phyloP scores from a whole-genome alignment of 2,888 invertebrate species.

The Chalcosyrphus nemorum region DNA sequence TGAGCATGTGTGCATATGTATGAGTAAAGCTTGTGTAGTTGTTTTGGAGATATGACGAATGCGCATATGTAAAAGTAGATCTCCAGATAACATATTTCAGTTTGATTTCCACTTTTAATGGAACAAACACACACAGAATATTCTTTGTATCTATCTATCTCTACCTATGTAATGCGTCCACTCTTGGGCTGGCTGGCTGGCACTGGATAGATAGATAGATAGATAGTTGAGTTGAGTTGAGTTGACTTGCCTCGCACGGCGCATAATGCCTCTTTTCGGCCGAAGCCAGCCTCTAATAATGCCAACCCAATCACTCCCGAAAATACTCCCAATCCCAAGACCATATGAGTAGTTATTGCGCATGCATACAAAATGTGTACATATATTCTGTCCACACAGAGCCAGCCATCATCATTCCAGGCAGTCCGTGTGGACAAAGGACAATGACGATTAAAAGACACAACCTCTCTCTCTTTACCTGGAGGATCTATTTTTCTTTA shows the following conservation, averaged over 20 bases:
- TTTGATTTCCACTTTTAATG: constrained; percentile 64
- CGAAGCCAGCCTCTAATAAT: constrained; percentile 72
- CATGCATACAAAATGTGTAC: constrained; percentile 68
- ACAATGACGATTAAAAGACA: constrained; percentile 60
- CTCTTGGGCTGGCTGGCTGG: constrained; percentile 10
- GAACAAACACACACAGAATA: constrained; percentile 12
- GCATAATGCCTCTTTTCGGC: constrained; percentile 66
- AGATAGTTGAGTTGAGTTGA: constrained; percentile 53
- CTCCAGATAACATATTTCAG: constrained; percentile 72
- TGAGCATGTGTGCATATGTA: constrained; percentile 5
- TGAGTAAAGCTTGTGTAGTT: constrained; percentile 38
- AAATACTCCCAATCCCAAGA: constrained; percentile 70
- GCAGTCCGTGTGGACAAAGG: constrained; percentile 65
- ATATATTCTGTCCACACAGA: constrained; percentile 57
- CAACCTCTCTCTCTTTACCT: constrained; percentile 48
- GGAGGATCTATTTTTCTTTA: constrained; percentile 44
- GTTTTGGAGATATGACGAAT: constrained; percentile 68
- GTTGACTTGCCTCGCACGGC: constrained; percentile 62
- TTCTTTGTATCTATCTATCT: constrained; percentile 24
- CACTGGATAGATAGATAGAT: constrained; percentile 31
- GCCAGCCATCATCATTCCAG: constrained; percentile 19
- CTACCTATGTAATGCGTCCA: constrained; percentile 62
- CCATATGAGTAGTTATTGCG: constrained; percentile 73
- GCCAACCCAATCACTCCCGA: constrained; percentile 72
- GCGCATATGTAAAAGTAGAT: constrained; percentile 72